Evolutionary conservation across 2,888 invertebrate species (phyloP), one percentile per base, ranked within the genome.

Genomic region (Dascillus cervinus): DNA sequence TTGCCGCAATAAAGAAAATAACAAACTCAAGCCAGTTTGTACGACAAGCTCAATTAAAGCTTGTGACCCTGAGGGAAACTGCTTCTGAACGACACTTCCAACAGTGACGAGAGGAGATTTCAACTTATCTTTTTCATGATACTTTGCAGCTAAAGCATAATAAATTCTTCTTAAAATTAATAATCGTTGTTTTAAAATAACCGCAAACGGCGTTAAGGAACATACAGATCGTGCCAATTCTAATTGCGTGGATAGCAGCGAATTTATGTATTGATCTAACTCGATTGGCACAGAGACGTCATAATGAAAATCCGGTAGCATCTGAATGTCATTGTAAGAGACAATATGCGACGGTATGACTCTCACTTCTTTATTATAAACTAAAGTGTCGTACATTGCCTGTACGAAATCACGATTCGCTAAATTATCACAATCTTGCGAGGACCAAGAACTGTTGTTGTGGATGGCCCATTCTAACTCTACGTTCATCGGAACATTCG

Each of bases 11-110:
- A 77, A 53, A 4, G 73, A 69, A 53, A 78, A 77, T 12, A 77
- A 50, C 24, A 77, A 56, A 37, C 69, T 72, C 3, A 77, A 60
- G 1, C 75, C 75, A 21, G 76, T 75, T 53, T 71, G 71, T 2
- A 77, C 72, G 3, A 75, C 75, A 44, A 78, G 66, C 60, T 77
- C 75, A 23, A 77, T 55, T 30, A 78, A 56, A 2, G 73, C 74
- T 49, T 73, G 69, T 19, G 69, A 67, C 17, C 69, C 68, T 22
- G 56, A 55, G 17, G 54, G 27, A 11, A 42, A 42, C 30, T 59
- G 60, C 22, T 23, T 38, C 30, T 25, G 29, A 34, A 37, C 27
- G 24, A 34, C 22, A 20, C 32, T 32, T 46, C 48, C 19, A 27
- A 21, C 17, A 24, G 28, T 32, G 11, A 12, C 27, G n/a, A 24